Percentiles rank a stretch among this genome's conserved stretches.
phyloP scores from a whole-genome alignment of 2,113 vertebrate genomes.

The Tylochromis polylepis region DNA sequence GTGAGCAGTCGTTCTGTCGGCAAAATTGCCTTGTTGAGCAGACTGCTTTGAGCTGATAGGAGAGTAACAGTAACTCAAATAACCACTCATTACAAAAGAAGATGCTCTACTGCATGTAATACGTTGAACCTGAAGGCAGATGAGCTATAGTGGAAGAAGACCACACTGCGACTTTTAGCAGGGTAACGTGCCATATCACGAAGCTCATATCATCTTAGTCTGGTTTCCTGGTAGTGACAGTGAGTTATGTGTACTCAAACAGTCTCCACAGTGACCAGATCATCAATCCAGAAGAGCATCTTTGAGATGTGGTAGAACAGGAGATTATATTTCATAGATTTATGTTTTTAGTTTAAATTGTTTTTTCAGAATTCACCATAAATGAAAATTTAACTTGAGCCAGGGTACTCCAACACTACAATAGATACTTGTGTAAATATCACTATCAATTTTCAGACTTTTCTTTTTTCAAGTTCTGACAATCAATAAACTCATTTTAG shows the following conservation, averaged over 20 bases:
- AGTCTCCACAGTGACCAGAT: neutral
- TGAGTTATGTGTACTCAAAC: neutral
- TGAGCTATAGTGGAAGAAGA: neutral
- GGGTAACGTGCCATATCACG: neutral
- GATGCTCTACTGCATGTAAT: neutral
- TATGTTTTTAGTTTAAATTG: neutral
- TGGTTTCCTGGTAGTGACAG: neutral
- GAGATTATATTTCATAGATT: neutral
- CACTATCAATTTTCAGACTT: neutral
- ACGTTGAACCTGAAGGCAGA: neutral
- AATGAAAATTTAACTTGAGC: neutral
- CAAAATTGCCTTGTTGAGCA: neutral
- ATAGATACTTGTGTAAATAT: neutral
- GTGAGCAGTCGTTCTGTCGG: neutral
- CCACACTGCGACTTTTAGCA: neutral
- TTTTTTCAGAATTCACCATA: neutral
- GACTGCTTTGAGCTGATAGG: neutral
- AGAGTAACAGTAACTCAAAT: neutral
- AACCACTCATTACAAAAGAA: neutral
- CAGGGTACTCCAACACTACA: neutral
- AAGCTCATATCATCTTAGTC: neutral
- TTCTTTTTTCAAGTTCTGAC: neutral
- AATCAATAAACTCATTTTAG: neutral
- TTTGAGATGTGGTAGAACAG: too few relatives aligned
- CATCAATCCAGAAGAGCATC: neutral